These are phyloP conservation scores for Aurelia sp. DNA, from an alignment of 30 jellyfish, hydroid and myxozoan species.

Conservation along the genomic window DNA sequence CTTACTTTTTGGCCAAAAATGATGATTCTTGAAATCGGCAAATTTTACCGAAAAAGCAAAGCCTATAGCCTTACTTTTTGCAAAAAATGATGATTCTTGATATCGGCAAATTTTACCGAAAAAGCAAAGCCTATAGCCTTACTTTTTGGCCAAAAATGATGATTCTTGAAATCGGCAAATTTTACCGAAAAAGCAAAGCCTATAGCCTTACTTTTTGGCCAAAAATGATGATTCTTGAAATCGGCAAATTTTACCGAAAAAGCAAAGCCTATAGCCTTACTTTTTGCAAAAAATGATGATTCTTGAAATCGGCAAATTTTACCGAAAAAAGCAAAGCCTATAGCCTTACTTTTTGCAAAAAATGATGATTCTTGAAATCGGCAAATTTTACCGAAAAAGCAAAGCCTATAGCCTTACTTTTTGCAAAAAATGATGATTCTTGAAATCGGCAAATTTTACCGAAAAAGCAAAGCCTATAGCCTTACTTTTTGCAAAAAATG, in stretches of 20 bases:
- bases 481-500: too few relatives aligned
- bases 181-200: neutral
- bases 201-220: neutral
- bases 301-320: neutral
- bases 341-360: neutral
- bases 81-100: neutral
- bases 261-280: neutral
- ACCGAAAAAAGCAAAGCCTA: neutral
- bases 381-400: too few relatives aligned
- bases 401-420: too few relatives aligned
- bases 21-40: too few relatives aligned
- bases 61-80: neutral
- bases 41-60: neutral
- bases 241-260: neutral
- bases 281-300: neutral
- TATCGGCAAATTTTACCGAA: neutral
- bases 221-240: neutral
- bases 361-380: too few relatives aligned
- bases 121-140: slow-evolving; percentile 2
- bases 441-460: too few relatives aligned
- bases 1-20: too few relatives aligned
- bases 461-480: too few relatives aligned
- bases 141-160: neutral
- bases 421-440: too few relatives aligned
- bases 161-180: neutral